phyloP scores from a whole-genome alignment of 2,113 vertebrate genomes.

The Aleadryas rufinucha region DNA sequence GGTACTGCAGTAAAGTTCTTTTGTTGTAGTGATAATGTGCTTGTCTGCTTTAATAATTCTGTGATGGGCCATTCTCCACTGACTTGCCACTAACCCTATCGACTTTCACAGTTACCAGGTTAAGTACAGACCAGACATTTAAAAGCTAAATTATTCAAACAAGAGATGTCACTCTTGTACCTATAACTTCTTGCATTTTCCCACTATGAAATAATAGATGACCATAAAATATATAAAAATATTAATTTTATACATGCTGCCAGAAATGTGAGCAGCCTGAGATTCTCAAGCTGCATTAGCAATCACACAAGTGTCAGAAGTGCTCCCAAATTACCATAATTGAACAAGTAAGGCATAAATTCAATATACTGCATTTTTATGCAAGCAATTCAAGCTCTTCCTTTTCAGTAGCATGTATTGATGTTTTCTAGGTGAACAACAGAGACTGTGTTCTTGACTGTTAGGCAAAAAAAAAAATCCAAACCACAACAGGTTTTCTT shows the following conservation, averaged over 20 bases:
- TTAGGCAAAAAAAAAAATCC: not conserved
- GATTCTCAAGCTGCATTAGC: not conserved
- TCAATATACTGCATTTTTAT: conserved; percentile 18
- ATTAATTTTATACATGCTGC: not conserved
- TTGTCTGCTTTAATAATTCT: conserved; percentile 67
- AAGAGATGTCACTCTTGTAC: not conserved
- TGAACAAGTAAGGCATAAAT: conserved; percentile 18
- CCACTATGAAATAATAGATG: not conserved
- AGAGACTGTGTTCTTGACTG: not conserved
- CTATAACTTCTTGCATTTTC: not conserved
- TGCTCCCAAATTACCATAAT: conserved; percentile 20
- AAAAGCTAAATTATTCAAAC: not conserved
- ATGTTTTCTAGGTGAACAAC: not conserved
- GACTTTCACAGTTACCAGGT: not conserved
- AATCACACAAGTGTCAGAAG: not conserved
- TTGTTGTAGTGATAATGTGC: conserved; percentile 65
- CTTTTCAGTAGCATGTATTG: not conserved
- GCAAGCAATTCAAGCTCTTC: not conserved
- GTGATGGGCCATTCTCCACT: conserved; percentile 49
- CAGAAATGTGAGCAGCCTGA: not conserved
- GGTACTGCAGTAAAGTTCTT: conserved; percentile 79
- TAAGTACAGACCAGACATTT: not conserved
- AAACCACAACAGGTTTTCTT: not conserved
- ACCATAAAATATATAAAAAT: not conserved
- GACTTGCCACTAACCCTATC: conserved; percentile 37